Conservation (phyloP, 2,113 vertebrate genomes). For the Cottus gobio region DNA sequence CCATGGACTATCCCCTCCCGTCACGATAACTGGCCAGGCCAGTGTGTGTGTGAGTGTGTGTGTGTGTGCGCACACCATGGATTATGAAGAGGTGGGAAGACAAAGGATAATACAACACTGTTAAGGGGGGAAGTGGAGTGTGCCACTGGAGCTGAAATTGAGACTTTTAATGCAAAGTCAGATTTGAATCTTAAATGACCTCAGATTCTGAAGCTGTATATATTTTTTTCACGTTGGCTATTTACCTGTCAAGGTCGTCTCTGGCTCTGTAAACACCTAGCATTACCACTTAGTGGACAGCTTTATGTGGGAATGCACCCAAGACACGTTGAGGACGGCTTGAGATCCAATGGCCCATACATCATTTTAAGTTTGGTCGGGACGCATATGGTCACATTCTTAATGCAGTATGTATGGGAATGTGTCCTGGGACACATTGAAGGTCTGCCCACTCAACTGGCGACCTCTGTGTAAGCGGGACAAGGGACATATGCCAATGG, state of each 20-base stretch:
- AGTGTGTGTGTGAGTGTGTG: background rate
- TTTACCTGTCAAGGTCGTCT: background rate
- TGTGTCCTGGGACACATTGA: background rate
- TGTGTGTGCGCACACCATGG: background rate
- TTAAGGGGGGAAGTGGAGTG: background rate
- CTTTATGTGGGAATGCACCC: background rate
- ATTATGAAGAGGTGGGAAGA: background rate
- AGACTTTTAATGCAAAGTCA: background rate
- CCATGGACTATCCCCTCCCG: slow-evolving; percentile 3
- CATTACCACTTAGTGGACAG: background rate
- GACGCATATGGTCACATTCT: background rate
- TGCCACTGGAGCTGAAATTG: too few relatives aligned
- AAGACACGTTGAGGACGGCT: background rate
- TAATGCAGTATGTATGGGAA: background rate
- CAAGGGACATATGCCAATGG: background rate
- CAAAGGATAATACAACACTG: background rate
- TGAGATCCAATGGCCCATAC: background rate
- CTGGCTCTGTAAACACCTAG: background rate
- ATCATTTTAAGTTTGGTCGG: background rate
- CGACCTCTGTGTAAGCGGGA: background rate
- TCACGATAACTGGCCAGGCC: background rate
- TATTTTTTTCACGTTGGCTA: background rate
- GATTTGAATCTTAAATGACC: background rate
- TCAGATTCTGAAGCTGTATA: background rate
- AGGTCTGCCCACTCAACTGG: background rate